Conservation (phyloP, 2,113 vertebrate species). For the Rhizomys pruinosus region DNA sequence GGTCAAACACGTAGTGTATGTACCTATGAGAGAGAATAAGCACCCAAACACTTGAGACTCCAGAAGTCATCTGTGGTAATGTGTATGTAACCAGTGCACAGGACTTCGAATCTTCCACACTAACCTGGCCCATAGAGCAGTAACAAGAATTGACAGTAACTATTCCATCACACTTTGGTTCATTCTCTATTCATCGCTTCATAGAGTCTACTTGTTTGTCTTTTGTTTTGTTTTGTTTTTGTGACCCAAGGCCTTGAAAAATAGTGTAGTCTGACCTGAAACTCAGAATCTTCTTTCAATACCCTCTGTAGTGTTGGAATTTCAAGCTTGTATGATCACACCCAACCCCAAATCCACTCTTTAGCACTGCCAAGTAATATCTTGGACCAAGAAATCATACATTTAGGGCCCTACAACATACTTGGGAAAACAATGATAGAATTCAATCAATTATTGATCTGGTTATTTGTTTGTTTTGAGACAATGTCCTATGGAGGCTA, state of each 20-base stretch:
- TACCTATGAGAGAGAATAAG: conserved; percentile 86
- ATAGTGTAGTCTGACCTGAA: not conserved
- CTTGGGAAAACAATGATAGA: not conserved
- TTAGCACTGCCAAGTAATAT: not conserved
- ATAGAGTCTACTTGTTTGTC: not conserved
- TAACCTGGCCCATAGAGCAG: not conserved
- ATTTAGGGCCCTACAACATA: not conserved
- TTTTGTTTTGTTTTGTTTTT: not conserved
- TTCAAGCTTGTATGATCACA: not conserved
- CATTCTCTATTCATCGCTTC: not conserved
- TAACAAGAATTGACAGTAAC: not conserved
- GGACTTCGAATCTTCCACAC: not conserved
- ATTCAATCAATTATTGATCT: not conserved
- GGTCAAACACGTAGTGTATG: conserved; percentile 99
- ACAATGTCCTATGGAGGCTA: not conserved
- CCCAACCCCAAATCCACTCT: not conserved
- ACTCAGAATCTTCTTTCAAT: not conserved
- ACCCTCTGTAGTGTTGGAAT: not conserved
- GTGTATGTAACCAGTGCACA: fast-evolving
- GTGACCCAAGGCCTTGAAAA: not conserved
- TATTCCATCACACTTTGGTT: not conserved
- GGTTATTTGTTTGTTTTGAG: not conserved
- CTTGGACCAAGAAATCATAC: not conserved
- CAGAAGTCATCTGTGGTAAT: not conserved
- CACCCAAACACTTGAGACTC: not conserved